These are phyloP conservation scores for Vireo altiloquus DNA, from an alignment of 2,113 vertebrate genomes.

Conservation along the genomic window DNA sequence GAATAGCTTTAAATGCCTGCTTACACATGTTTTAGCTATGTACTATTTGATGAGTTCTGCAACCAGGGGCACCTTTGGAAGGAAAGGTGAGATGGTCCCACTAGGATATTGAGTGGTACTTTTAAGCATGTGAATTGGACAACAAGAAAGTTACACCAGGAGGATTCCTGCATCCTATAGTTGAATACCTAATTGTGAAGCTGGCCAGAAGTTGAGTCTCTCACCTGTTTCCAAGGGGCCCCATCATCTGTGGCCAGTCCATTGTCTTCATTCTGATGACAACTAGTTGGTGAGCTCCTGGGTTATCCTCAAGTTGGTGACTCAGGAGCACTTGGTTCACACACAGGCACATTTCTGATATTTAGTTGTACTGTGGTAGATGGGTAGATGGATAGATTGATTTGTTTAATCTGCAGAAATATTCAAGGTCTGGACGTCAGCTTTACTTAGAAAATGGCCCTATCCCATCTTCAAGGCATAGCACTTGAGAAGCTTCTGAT, in stretches of 20 bases:
- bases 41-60: neutral
- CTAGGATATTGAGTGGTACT: neutral
- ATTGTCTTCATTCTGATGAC: neutral
- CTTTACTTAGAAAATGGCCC: neutral
- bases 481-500: neutral
- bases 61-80: neutral
- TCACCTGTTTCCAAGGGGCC: neutral
- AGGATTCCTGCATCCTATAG: neutral
- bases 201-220: neutral
- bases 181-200: neutral
- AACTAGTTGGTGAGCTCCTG: neutral
- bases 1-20: neutral
- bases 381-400: neutral
- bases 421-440: neutral
- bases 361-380: accelerated
- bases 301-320: neutral
- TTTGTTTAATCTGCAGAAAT: neutral
- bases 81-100: neutral
- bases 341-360: neutral
- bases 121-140: neutral
- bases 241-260: neutral
- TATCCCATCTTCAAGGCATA: neutral
- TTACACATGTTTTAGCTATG: neutral
- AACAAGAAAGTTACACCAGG: neutral
- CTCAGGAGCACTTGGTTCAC: neutral